A percentile compares a stretch with the other conserved stretches of the same genome.
phyloP scores from a whole-genome alignment of 1,140 invertebrate genomes.

The Drosophila oshimai region DNA sequence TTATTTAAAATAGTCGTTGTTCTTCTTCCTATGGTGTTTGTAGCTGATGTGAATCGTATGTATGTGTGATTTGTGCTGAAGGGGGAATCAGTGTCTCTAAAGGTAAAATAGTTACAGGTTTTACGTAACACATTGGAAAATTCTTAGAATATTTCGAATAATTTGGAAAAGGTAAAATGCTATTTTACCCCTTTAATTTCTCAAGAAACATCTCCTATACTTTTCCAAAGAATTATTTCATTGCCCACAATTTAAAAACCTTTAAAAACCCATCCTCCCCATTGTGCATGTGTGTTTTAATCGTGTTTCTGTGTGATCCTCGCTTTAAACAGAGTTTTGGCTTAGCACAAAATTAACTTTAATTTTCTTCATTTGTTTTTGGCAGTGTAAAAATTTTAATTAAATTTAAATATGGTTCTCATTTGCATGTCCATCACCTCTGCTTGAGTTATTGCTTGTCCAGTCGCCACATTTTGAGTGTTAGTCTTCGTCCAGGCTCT shows the following conservation, averaged over 20 bases:
- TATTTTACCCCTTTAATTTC: too few species aligned
- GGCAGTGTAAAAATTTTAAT: slow-evolving; percentile 80
- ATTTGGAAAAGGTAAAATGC: neutral
- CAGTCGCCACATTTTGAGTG: slow-evolving; percentile 25
- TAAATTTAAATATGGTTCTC: slow-evolving; percentile 36
- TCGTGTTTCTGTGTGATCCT: slow-evolving; percentile 21
- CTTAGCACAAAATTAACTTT: slow-evolving; percentile 66
- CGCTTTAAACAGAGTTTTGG: slow-evolving; percentile 50
- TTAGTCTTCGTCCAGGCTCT: slow-evolving; percentile 76
- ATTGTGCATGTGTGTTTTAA: neutral
- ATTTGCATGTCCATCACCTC: slow-evolving; percentile 16
- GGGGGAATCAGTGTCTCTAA: neutral
- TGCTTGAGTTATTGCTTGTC: slow-evolving; percentile 62
- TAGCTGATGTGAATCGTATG: slow-evolving; percentile 39
- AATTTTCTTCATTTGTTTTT: slow-evolving; percentile 38
- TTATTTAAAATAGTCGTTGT: slow-evolving; percentile 77
- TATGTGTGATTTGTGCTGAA: slow-evolving; percentile 31
- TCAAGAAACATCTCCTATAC: neutral
- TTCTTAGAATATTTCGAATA: neutral
- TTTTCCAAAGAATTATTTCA: neutral
- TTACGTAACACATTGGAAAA: neutral
- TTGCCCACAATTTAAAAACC: too few species aligned
- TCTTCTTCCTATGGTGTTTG: slow-evolving; percentile 43
- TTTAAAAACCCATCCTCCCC: neutral
- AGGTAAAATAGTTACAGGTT: neutral